Base-by-base conservation (phyloP, 2,797 vertebrate species). In the Borostomias antarcticus region DNA sequence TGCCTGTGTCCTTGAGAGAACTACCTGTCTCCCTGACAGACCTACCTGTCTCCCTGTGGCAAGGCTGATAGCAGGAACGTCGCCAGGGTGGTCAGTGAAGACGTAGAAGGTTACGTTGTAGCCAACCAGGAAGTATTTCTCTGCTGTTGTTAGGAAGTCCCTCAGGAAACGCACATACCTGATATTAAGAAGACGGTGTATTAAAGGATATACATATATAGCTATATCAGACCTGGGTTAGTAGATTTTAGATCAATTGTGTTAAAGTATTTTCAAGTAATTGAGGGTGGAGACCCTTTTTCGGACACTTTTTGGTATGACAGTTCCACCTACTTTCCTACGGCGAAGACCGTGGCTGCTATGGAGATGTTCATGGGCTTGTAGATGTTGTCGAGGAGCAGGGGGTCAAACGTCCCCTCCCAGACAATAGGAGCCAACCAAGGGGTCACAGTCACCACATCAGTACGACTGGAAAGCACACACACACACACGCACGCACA, bases 361-460 rank as follows among this genome's bases (percentile, higher is more conserved):
- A 90, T 2, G 19, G 35, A 84, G 53, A 87, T 57, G 65, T 88
- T 81, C 58, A 60, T 60, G 0, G 3, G 30, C 28, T 63, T 64
- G 65, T 79, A 88, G 66, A 83, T 53, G 48, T 28, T 37, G 64
- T 90, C 85, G 0, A 93, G 82, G 15, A 94, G 23, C 15, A 3
- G 4, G 0, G 83, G 33, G 23, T 87, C 43, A 64, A 88, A 89
- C n/a, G 75, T 82, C 35, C 65, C 75, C 29, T 86, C 82, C 87
- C 86, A 88, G 35, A 87, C 70, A 0, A 89, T 15, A 0, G 86
- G 87, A 4, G 84, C 83, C 53, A 85, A 47, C 83, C 86, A 89
- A 1, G 85, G 83, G 48, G 90, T 84, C 60, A 87, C 26, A 0
- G 79, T 57, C 40, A 83, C 65, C 30, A 86, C 69, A 6, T 86